phyloP scores from a whole-genome alignment of 2,113 vertebrate genomes.

The Sphaerodactylus townsendi region DNA sequence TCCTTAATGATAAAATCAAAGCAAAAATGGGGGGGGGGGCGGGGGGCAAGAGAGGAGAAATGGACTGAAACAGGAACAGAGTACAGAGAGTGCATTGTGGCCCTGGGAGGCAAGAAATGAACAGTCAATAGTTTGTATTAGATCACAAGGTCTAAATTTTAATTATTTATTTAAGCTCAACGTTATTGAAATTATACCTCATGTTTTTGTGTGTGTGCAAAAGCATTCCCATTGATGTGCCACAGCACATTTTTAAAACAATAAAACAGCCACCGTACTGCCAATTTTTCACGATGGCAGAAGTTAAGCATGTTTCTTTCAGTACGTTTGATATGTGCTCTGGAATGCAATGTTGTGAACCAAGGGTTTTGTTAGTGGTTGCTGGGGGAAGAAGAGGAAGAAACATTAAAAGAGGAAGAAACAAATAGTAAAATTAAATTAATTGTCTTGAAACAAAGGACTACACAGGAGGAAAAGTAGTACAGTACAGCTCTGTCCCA shows the following conservation, averaged over 20 bases:
- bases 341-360: no score
- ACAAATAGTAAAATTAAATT: no score
- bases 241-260: neutral
- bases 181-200: neutral
- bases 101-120: neutral
- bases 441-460: no score
- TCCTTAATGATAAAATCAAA: constrained; percentile 1
- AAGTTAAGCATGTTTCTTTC: no score
- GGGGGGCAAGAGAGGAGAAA: neutral
- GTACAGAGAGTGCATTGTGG: neutral
- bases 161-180: neutral
- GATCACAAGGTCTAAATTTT: neutral
- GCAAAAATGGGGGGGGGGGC: neutral
- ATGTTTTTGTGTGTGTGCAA: neutral
- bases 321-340: no score
- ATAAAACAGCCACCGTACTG: neutral
- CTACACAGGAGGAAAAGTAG: no score
- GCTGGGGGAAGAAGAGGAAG: no score
- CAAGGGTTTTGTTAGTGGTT: no score
- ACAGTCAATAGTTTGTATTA: neutral
- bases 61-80: neutral
- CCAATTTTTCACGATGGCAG: no score
- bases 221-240: neutral
- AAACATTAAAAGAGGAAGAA: no score
- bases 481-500: no score